Conservation (phyloP, 2,797 vertebrate species). For the Malacoctenus gilli region DNA sequence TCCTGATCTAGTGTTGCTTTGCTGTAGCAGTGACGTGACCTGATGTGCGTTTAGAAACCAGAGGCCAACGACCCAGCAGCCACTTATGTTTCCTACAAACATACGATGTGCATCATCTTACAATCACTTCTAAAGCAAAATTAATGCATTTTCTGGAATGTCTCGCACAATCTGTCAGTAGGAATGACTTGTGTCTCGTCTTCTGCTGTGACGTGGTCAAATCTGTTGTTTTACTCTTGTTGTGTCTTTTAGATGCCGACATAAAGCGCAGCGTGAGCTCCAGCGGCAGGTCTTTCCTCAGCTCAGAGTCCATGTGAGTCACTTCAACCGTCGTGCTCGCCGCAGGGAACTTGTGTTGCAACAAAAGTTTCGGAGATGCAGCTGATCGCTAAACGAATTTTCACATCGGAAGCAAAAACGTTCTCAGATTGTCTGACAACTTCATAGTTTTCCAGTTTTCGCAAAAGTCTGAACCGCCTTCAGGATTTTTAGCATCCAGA, state of each 20-base stretch:
- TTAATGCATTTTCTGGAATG: too few relatives aligned
- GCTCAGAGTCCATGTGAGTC: slow-evolving; percentile 89
- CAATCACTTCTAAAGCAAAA: neutral
- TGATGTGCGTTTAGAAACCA: too few relatives aligned
- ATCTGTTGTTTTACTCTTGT: slow-evolving; percentile 1
- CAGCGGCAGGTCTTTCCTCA: slow-evolving; percentile 83
- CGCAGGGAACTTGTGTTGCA: too few relatives aligned
- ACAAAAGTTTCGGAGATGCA: too few relatives aligned
- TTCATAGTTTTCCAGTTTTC: neutral
- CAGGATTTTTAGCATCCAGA: neutral
- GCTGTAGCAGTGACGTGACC: slow-evolving; percentile 8
- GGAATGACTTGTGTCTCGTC: neutral
- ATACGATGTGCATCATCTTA: neutral
- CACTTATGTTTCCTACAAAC: too few relatives aligned
- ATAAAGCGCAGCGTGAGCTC: slow-evolving; percentile 83
- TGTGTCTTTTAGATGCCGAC: slow-evolving; percentile 83
- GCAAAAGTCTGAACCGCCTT: neutral
- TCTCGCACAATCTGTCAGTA: too few relatives aligned
- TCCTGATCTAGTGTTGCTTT: slow-evolving; percentile 14
- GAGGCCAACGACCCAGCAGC: too few relatives aligned
- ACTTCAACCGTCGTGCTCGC: too few relatives aligned
- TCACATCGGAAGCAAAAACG: too few relatives aligned
- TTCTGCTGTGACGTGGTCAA: fast-evolving
- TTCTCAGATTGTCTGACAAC: neutral
- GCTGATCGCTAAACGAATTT: too few relatives aligned